A percentile compares a stretch with the other conserved stretches of the same genome.
Conservation (phyloP, 2,113 vertebrate genomes). For the Neopipo cinnamomea region DNA sequence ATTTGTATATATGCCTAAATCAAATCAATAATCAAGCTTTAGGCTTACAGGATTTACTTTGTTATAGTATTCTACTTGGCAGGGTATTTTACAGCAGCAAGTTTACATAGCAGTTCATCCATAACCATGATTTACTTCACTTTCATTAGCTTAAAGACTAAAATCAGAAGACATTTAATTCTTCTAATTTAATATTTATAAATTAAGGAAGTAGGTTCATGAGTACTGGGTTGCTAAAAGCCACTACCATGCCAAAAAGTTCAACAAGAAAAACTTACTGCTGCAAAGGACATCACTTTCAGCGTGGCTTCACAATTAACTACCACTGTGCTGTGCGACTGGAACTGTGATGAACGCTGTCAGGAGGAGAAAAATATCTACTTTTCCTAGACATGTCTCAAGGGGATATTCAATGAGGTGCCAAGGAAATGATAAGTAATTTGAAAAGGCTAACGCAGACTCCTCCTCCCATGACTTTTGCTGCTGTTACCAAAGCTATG, state of each 20-base stretch:
- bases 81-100: constrained; percentile 21
- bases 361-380: background rate
- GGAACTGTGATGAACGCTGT: background rate
- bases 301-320: background rate
- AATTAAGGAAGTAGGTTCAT: constrained; percentile 47
- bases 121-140: constrained; percentile 24
- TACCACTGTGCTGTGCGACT: background rate
- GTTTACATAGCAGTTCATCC: constrained; percentile 42
- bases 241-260: constrained; percentile 10
- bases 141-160: constrained; percentile 41
- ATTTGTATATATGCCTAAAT: constrained; percentile 37
- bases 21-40: constrained; percentile 30
- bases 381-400: background rate
- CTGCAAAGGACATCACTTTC: constrained; percentile 24
- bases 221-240: constrained; percentile 19
- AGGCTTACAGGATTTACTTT: constrained; percentile 28
- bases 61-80: constrained; percentile 9
- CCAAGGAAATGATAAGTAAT: background rate
- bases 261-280: constrained; percentile 7
- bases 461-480: background rate
- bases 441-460: background rate
- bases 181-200: constrained; percentile 55
- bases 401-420: background rate
- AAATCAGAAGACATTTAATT: constrained; percentile 62
- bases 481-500: background rate